phyloP scores from a whole-genome alignment of 2,113 vertebrate genomes.

The Phrynocephalus versicolor region DNA sequence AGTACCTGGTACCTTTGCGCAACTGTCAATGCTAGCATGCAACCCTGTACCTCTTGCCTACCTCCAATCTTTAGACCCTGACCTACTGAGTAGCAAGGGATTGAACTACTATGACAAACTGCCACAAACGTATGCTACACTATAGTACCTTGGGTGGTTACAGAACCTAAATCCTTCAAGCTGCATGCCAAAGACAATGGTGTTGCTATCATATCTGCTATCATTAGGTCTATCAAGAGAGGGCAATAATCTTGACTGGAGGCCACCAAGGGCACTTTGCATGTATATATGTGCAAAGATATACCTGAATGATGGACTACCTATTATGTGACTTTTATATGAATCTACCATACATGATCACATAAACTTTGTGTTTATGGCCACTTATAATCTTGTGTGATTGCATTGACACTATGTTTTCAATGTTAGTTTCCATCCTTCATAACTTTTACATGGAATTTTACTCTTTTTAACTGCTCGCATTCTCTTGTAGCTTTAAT shows the following conservation, averaged over 20 bases:
- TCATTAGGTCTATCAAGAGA: background rate
- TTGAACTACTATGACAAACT: background rate
- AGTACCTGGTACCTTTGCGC: background rate
- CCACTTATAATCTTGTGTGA: background rate
- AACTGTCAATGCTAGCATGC: background rate
- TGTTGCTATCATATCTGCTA: background rate
- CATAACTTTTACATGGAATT: no score
- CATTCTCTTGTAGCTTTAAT: no score
- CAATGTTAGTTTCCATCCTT: no score
- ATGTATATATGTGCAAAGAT: background rate
- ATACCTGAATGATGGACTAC: no score
- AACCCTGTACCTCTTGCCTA: background rate
- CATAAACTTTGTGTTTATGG: no score
- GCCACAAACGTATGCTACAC: background rate
- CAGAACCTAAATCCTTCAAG: no score
- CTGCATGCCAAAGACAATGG: background rate
- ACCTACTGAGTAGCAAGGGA: background rate
- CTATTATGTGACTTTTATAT: no score
- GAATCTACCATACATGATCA: no score
- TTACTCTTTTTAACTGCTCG: no score
- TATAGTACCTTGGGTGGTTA: background rate
- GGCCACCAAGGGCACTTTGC: background rate
- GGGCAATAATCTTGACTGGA: no score
- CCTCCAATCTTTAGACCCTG: background rate
- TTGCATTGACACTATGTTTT: background rate